Evolutionary conservation across 2,888 invertebrate species (phyloP).

Genomic region (Punctoribates punctum): DNA sequence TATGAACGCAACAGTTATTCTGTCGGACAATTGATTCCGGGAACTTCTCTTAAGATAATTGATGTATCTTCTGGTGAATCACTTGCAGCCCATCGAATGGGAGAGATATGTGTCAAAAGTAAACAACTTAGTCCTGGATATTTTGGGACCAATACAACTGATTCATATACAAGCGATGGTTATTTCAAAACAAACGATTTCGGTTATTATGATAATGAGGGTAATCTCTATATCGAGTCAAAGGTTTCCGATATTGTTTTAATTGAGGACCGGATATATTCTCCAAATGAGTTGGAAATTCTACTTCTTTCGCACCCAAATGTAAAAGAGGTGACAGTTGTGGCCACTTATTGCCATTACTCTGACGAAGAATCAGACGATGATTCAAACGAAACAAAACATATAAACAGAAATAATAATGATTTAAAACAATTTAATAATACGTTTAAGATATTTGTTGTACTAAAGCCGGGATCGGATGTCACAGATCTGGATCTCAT

Average conservation of each 20-base stretch:
- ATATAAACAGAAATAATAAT: background rate
- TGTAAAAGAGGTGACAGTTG: background rate
- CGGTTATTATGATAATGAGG: conserved; percentile 26
- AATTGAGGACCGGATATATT: background rate
- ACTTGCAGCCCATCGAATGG: background rate
- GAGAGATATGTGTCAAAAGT: conserved; percentile 29
- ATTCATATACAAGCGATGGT: background rate
- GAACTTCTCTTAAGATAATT: background rate
- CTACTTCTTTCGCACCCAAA: background rate
- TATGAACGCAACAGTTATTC: conserved; percentile 19
- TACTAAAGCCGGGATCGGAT: background rate
- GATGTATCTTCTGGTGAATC: background rate
- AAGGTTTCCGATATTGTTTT: background rate
- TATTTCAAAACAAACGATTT: conserved; percentile 1
- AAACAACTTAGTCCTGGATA: conserved; percentile 6
- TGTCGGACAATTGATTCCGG: conserved; percentile 10
- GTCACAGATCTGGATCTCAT: conserved; percentile 1
- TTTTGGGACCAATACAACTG: background rate
- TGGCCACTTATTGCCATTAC: background rate
- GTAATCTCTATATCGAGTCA: background rate
- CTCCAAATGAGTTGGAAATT: background rate
- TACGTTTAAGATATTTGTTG: conserved; percentile 16
- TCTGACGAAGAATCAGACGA: background rate
- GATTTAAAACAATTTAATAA: background rate
- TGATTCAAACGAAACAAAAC: background rate